Evolutionary conservation across 2,888 invertebrate species (phyloP).

Genomic region (Leptinotarsa tumamoca): DNA sequence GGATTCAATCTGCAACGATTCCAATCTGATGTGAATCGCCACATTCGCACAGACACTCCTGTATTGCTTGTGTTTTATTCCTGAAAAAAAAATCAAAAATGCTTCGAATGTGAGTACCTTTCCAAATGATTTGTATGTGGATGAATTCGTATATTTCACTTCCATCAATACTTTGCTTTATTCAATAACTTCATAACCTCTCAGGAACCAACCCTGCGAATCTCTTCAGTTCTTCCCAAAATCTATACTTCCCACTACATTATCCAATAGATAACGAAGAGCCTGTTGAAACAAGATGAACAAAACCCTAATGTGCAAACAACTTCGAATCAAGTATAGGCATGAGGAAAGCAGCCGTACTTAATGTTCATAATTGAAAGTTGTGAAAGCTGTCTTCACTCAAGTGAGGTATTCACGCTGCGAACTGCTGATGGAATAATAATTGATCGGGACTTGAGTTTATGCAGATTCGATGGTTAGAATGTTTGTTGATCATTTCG

Average conservation of each 20-base stretch:
- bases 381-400: constrained; percentile 5
- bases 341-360: background rate
- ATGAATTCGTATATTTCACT: no score
- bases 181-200: no score
- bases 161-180: no score
- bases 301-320: constrained; percentile 16
- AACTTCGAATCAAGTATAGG: background rate
- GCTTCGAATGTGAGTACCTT: no score
- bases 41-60: no score
- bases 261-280: background rate
- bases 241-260: background rate
- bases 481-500: background rate
- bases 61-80: no score
- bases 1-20: no score
- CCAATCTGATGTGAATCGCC: no score
- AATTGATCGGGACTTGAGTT: constrained; percentile 4
- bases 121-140: no score
- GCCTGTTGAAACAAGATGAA: background rate
- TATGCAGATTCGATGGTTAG: background rate
- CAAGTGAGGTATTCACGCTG: constrained; percentile 6
- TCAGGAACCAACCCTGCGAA: background rate
- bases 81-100: no score
- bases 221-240: background rate
- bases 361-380: constrained; percentile 16
- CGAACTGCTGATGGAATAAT: constrained; percentile 13